A percentile compares a stretch with the other conserved stretches of the same genome.
Evolutionary conservation across 2,888 invertebrate species (phyloP).

Genomic region (Carabus problematicus): DNA sequence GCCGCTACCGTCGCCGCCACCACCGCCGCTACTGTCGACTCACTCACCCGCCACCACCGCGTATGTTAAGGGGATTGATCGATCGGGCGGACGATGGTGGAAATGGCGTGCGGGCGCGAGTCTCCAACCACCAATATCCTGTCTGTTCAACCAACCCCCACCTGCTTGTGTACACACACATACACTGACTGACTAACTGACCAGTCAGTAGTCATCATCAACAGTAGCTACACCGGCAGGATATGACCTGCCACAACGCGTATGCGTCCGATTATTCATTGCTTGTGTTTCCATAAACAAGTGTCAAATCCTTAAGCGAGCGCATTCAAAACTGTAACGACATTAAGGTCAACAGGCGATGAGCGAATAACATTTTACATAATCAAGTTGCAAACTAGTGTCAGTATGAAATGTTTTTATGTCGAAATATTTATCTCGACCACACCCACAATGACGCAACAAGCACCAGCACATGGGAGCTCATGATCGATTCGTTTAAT

Average conservation of each 20-base stretch:
- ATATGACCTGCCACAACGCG: slow-evolving; percentile 23
- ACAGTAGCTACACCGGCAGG: background rate
- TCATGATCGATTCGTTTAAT: slow-evolving; percentile 39
- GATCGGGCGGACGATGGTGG: slow-evolving; percentile 10
- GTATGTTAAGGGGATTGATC: slow-evolving; percentile 18
- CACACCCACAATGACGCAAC: slow-evolving; percentile 33
- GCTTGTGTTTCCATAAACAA: background rate
- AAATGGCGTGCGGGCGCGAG: slow-evolving; percentile 14
- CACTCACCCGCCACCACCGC: slow-evolving; percentile 8
- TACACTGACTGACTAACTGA: background rate
- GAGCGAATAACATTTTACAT: too few relatives aligned
- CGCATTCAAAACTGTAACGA: background rate
- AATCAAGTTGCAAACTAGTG: too few relatives aligned
- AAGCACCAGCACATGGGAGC: slow-evolving; percentile 24
- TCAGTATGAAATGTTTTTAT: background rate
- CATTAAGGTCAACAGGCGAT: background rate
- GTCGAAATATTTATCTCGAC: slow-evolving; percentile 1
- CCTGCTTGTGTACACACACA: background rate
- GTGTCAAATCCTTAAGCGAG: background rate
- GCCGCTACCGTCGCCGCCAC: slow-evolving; percentile 13
- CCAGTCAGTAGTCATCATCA: background rate
- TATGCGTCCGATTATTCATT: background rate
- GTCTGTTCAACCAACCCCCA: slow-evolving; percentile 2
- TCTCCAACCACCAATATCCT: slow-evolving; percentile 17
- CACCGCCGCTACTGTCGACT: slow-evolving; percentile 13